Conservation (phyloP, 2,888 invertebrate species). For the Pristionchus mayeri region DNA sequence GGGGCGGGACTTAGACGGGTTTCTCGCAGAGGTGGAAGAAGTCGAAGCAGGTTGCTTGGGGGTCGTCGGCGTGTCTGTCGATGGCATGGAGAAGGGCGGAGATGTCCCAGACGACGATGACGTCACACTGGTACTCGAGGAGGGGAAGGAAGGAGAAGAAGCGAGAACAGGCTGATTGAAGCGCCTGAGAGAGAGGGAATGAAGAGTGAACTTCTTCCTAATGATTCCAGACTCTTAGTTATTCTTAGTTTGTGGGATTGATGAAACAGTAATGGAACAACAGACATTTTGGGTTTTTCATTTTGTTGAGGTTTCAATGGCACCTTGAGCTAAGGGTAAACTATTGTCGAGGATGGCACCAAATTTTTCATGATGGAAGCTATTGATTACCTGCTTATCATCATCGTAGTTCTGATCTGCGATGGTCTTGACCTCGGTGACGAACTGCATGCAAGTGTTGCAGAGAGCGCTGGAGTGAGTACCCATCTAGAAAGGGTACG, state of each 20-base stretch:
- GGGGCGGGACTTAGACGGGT: not conserved
- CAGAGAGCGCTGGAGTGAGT: not conserved
- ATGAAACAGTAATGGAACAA: too few relatives aligned
- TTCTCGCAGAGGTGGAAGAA: conserved; percentile 35
- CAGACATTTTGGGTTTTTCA: too few relatives aligned
- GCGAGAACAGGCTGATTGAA: not conserved
- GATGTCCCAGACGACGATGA: conserved; percentile 41
- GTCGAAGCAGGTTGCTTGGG: conserved; percentile 1
- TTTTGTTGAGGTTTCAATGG: too few relatives aligned
- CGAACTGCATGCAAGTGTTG: conserved; percentile 10
- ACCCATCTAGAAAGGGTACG: not conserved
- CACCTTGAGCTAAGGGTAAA: too few relatives aligned
- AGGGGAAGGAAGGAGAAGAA: conserved; percentile 17
- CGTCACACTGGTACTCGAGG: conserved; percentile 43
- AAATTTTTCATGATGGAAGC: too few relatives aligned
- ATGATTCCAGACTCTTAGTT: too few relatives aligned
- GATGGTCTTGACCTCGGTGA: conserved; percentile 31
- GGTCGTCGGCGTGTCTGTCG: conserved; percentile 4
- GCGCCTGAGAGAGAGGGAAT: not conserved
- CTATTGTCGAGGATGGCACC: too few relatives aligned
- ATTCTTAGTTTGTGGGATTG: too few relatives aligned
- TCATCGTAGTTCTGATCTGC: not conserved
- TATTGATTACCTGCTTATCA: not conserved
- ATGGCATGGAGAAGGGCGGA: not conserved
- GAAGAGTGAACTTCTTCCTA: too few relatives aligned